These are phyloP conservation scores for Actinia equina DNA, from an alignment of 64 coral and sea anemone genomes.

Conservation along the genomic window DNA sequence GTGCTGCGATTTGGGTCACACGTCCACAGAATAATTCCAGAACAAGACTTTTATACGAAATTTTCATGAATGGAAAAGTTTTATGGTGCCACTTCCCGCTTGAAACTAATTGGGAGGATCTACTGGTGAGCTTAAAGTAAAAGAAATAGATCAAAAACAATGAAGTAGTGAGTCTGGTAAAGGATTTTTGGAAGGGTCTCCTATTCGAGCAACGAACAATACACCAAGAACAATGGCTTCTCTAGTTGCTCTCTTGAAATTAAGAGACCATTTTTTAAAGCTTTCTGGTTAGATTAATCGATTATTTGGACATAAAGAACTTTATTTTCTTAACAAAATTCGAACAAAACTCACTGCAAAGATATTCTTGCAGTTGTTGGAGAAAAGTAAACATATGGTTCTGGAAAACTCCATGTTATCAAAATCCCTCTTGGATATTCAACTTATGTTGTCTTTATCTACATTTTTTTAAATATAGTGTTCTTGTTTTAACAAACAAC, in stretches of 20 bases:
- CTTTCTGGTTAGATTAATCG: not conserved
- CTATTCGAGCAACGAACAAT: not conserved
- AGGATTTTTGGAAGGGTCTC: not conserved
- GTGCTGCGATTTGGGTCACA: too few relatives aligned
- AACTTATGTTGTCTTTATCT: not conserved
- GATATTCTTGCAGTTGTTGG: not conserved
- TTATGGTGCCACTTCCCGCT: not conserved
- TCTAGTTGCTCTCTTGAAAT: not conserved
- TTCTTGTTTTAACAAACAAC: not conserved
- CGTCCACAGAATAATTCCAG: not conserved
- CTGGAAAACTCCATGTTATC: not conserved
- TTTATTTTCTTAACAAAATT: not conserved
- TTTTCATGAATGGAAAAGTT: not conserved
- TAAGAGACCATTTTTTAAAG: not conserved
- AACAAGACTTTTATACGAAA: not conserved
- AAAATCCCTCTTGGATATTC: not conserved
- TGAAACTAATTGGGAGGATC: not conserved
- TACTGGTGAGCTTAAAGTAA: not conserved
- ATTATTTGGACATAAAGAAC: not conserved
- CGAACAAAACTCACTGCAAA: not conserved
- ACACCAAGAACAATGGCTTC: not conserved
- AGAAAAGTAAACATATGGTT: not conserved
- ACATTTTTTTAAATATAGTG: not conserved
- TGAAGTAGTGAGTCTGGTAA: not conserved
- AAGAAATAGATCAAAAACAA: not conserved